Evolutionary conservation across 2,888 invertebrate genomes (phyloP), one percentile per base, ranked within the genome.

Genomic region (Apamea epomidion): DNA sequence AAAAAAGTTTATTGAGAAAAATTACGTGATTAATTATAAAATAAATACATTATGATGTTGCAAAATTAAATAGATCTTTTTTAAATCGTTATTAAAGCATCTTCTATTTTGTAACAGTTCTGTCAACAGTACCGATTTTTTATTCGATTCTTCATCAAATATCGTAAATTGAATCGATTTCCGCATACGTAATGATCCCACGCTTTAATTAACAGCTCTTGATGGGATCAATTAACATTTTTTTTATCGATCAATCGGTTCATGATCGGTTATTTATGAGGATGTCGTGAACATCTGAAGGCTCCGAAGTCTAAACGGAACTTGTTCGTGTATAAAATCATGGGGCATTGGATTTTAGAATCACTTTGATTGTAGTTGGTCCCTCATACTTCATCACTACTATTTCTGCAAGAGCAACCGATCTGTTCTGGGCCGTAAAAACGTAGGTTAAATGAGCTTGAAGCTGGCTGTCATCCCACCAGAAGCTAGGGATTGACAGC

Each of bases 171-270:
- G 75, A 88, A 83, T 81, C 76, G 74, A 87, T 89, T 90, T 92
- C 92, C 92, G 92, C 83, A 74, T 90, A 74, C 76, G 80, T 88
- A 86, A 85, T 84, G 77, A 84, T 87, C 85, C 89, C 88, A 90
- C 90, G 84, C 77, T 84, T 89, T 92, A 91, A 94, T 93, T 92
- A 92, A 88, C 84, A 84, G 72, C 81, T 86, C 82, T 90, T 91
- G 90, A 92, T 91, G 84, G 89, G 91, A 90, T 93, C 94, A 94
- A 94, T 94, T 94, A 94, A 90, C 78, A 68, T 81, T 91, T 93
- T 93, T 54, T 93, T 88, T 83, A 84, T 86, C 75, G 82, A 89
- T 88, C 78, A 81, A 78, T 82, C 90, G 85, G 88, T 89, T 83
- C 83, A 85, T 91, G 87, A 88, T 91, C 87, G 90, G 90, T 86